Percentiles rank a stretch among this genome's conserved stretches.
Evolutionary conservation across 1,140 invertebrate genomes (phyloP).

Genomic region (Venturia canescens): DNA sequence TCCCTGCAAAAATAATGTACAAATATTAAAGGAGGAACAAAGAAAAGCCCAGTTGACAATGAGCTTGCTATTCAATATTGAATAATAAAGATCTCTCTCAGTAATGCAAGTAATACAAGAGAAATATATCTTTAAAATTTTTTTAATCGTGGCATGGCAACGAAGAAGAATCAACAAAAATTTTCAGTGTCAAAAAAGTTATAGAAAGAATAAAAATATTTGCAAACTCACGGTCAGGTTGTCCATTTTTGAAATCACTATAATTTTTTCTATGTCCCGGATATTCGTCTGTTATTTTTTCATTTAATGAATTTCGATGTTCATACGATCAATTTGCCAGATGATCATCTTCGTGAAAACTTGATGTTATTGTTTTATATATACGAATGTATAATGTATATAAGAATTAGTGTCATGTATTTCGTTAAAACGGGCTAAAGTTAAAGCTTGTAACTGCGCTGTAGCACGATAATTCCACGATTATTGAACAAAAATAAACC

Average conservation of each 20-base stretch:
- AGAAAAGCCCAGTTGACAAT: not conserved
- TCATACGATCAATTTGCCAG: not conserved
- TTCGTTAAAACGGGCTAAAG: not conserved
- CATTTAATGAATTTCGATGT: not conserved
- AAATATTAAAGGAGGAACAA: not conserved
- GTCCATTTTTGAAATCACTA: constrained; percentile 58
- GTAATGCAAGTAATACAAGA: too few species aligned
- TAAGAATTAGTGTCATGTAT: not conserved
- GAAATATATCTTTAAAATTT: too few species aligned
- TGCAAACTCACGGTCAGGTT: constrained; percentile 64
- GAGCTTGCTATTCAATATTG: too few species aligned
- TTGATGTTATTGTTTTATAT: constrained; percentile 25
- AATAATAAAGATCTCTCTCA: too few species aligned
- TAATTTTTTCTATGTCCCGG: too few species aligned
- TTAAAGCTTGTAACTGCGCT: not conserved
- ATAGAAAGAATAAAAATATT: not conserved
- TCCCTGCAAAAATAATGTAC: constrained; percentile 73
- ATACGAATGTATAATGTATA: constrained; percentile 7
- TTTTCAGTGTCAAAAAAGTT: not conserved
- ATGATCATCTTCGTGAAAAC: constrained; percentile 43
- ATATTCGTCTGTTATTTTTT: constrained; percentile 9
- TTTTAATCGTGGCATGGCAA: too few species aligned
- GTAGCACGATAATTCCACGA: not conserved
- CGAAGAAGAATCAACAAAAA: too few species aligned
- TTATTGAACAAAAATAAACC: not conserved